Evolutionary conservation across 2,113 vertebrate genomes (phyloP).

Genomic region (Pteropus alecto): DNA sequence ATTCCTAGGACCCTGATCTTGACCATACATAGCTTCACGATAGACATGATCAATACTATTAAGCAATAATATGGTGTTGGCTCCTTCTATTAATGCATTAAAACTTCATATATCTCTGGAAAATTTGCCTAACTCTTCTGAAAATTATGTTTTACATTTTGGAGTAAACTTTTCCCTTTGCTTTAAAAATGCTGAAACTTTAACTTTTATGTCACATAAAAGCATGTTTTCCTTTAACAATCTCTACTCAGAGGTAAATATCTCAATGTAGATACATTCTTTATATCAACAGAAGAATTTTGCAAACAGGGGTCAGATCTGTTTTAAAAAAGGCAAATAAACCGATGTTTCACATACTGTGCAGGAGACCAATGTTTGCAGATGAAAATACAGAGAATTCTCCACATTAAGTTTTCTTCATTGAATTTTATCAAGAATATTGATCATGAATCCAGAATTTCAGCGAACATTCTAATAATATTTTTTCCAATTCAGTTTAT

Average conservation of each 20-base stretch:
- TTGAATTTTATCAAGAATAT: neutral
- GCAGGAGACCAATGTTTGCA: neutral
- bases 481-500: neutral
- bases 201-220: neutral
- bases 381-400: neutral
- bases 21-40: neutral
- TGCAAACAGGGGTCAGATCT: neutral
- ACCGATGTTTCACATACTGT: neutral
- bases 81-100: neutral
- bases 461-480: neutral
- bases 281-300: neutral
- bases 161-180: neutral
- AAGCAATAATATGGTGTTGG: neutral
- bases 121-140: neutral
- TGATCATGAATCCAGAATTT: neutral
- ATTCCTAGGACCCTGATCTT: neutral
- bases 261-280: neutral
- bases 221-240: neutral
- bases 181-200: neutral
- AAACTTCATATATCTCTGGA: neutral
- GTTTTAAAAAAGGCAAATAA: neutral
- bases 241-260: neutral
- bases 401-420: neutral
- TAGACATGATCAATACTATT: neutral
- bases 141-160: neutral